phyloP scores from a whole-genome alignment of 2,113 vertebrate genomes.

The Calyptommatus sinebrachiatus region DNA sequence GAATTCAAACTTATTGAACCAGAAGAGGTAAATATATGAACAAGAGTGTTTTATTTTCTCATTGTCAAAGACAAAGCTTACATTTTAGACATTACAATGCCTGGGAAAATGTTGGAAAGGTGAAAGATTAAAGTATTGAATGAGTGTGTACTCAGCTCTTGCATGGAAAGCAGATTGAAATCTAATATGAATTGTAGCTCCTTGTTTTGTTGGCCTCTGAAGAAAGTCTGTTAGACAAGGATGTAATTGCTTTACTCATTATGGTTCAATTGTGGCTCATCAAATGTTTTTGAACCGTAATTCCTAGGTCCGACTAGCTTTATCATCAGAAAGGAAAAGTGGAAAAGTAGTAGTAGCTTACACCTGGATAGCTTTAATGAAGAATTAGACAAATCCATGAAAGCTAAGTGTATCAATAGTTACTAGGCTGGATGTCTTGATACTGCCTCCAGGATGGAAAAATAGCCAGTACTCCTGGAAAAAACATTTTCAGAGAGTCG shows the following conservation, averaged over 20 bases:
- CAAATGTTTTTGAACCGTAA: too few relatives aligned
- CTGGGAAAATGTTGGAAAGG: neutral
- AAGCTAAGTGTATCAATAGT: too few relatives aligned
- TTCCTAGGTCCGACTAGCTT: too few relatives aligned
- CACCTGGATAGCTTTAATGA: too few relatives aligned
- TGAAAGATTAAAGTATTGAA: neutral
- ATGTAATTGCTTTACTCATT: neutral
- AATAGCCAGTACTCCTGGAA: too few relatives aligned
- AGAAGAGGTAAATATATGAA: constrained; percentile 78
- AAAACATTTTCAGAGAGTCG: too few relatives aligned
- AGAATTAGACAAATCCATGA: too few relatives aligned
- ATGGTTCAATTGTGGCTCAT: too few relatives aligned
- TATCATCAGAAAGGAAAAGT: too few relatives aligned
- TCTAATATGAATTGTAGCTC: neutral
- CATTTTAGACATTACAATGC: neutral
- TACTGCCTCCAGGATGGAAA: too few relatives aligned
- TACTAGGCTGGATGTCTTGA: too few relatives aligned
- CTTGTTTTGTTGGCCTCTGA: neutral
- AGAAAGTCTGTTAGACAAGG: neutral
- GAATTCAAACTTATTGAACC: constrained; percentile 98
- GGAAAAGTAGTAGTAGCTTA: too few relatives aligned
- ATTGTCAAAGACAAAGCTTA: neutral
- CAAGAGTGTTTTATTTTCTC: neutral
- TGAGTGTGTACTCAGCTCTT: neutral
- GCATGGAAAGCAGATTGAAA: neutral